Base-by-base conservation (phyloP, 2,113 vertebrate genomes). In the Xenus cinereus region DNA sequence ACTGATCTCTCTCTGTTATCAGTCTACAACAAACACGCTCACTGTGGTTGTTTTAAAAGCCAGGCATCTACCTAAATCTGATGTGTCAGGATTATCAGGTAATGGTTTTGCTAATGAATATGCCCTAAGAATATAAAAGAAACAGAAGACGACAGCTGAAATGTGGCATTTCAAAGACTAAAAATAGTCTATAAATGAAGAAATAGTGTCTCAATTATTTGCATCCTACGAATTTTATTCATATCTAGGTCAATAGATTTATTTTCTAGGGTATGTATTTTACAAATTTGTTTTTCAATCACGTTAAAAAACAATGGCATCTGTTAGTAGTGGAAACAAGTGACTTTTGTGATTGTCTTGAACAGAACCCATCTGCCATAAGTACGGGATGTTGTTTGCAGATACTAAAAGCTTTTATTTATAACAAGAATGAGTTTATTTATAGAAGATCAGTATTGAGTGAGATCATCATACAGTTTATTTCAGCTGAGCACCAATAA, bases 21-120 rank as follows among this genome's bases (percentile, higher is more conserved):
- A 99, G 95, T 99, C 99, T 63, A 99, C 99, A 84, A 99, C 99
- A 90, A 99, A 99, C 90, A 99, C 99, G 10, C 98, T 99, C 90
- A 99, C 99, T 21, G 99, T 99, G 83, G 99, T 99, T 88, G 99
- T 99, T 75, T 98, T 99, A 93, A 99, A 99, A 98, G 99, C 99
- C 39, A 98, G 99, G 33, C 99, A 99, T 92, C 98, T 99, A 88
- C 99, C 99, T 67, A 99, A 99, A 97, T 98, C 98, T 59, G 99
- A 99, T 89, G 98, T 98, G 84, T 98, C 98, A 56, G 98, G 98
- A 96, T 98, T 99, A 88, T 99, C 98, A 98, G 99, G 99, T 99
- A 98, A 97, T 94, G 43, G 33, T 48, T 92, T 97, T 89, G 78
- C 26, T 88, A 74, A 84, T 45, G 6, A 84, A 64, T 74, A 19